A percentile compares a stretch with the other conserved stretches of the same genome.
Evolutionary conservation across 2,888 invertebrate species (phyloP).

Genomic region (Meandrusa payeni): DNA sequence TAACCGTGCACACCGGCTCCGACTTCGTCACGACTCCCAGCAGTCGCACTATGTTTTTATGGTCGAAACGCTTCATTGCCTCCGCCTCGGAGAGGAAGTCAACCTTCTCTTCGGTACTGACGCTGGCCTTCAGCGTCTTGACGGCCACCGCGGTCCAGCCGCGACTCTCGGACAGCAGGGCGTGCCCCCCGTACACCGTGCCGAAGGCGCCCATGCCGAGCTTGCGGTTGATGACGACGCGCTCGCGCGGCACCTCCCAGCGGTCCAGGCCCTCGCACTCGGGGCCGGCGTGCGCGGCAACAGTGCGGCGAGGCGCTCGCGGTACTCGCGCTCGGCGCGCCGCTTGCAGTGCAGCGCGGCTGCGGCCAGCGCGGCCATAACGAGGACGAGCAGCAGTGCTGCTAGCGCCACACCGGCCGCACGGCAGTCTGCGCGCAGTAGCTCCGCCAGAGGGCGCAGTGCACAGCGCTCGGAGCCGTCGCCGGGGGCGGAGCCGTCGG

Average conservation of each 20-base stretch:
- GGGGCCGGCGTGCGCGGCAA: conserved; percentile 54
- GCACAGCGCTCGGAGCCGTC: conserved; percentile 85
- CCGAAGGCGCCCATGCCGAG: conserved; percentile 96
- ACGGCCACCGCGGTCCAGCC: conserved; percentile 94
- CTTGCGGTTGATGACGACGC: conserved; percentile 91
- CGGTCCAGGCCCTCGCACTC: conserved; percentile 82
- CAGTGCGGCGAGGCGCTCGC: conserved; percentile 52
- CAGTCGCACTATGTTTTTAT: conserved; percentile 92
- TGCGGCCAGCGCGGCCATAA: conserved; percentile 43
- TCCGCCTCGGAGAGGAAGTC: conserved; percentile 96
- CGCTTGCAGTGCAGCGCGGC: conserved; percentile 50
- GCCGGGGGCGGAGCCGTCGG: conserved; percentile 83
- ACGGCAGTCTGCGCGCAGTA: conserved; percentile 86
- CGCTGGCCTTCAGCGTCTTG: conserved; percentile 92
- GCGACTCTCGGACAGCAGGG: conserved; percentile 78
- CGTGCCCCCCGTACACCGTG: conserved; percentile 95
- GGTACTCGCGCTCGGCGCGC: conserved; percentile 55
- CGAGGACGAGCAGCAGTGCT: conserved; percentile 41
- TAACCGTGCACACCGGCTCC: conserved; percentile 93
- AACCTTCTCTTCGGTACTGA: conserved; percentile 91
- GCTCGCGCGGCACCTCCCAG: conserved; percentile 93
- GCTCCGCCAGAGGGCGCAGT: conserved; percentile 84
- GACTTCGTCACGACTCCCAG: conserved; percentile 92
- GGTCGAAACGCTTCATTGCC: conserved; percentile 95
- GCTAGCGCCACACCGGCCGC: conserved; percentile 81